A percentile compares a stretch with the other conserved stretches of the same genome.
Conservation (phyloP, 2,797 vertebrate species). For the Intellagama lesueurii region DNA sequence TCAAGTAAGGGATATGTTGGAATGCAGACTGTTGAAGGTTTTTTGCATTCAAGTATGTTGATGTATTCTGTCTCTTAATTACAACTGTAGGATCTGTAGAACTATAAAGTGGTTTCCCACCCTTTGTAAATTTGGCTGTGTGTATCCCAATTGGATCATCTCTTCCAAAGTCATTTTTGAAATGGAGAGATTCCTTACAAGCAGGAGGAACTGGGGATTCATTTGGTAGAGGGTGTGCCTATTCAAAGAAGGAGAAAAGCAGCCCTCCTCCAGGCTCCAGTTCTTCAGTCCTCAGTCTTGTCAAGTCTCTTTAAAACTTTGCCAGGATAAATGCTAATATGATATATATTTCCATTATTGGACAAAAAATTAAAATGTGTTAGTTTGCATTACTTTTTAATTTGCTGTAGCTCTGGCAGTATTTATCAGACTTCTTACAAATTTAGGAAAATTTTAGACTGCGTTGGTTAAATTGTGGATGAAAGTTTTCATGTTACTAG, state of each 20-base stretch:
- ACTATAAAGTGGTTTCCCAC: conserved; percentile 40
- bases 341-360: neutral
- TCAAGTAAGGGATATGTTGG: conserved; percentile 25
- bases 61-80: neutral
- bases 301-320: neutral
- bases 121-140: neutral
- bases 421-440: too few relatives aligned
- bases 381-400: too few relatives aligned
- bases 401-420: too few relatives aligned
- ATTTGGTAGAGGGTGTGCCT: neutral
- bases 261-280: too few relatives aligned
- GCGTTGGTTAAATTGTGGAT: too few relatives aligned
- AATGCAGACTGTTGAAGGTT: conserved; percentile 20
- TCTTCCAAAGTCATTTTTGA: neutral
- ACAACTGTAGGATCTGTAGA: neutral
- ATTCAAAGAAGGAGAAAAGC: too few relatives aligned
- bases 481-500: too few relatives aligned
- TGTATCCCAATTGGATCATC: too few relatives aligned
- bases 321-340: neutral
- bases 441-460: too few relatives aligned
- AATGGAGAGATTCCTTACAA: neutral
- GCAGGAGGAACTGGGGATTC: neutral
- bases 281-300: neutral
- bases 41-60: neutral
- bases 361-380: neutral